Evolutionary conservation across 2,113 vertebrate genomes (phyloP), one percentile per base, ranked within the genome.

Genomic region (Anarrhichthys ocellatus): DNA sequence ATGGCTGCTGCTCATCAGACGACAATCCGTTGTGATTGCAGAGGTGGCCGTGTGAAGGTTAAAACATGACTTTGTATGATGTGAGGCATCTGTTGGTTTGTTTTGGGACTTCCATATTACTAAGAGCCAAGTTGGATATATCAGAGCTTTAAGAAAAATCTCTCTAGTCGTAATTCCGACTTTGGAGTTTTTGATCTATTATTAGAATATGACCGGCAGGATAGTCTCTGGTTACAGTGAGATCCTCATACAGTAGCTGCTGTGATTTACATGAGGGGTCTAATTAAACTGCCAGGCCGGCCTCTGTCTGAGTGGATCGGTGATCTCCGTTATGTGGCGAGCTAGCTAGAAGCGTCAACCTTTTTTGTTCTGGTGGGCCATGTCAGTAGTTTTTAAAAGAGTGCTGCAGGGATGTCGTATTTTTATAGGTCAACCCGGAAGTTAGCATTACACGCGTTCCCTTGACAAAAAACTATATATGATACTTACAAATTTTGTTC

Each of bases 261-360:
- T 63, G 56, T n/a, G 64, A 62, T 58, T 75, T 80, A 29, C 44
- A 65, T 48, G 38, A 64, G 72, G 22, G n/a, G 40, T 50, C 68
- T 76, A 71, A 85, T 81, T 72, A n/a, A 78, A 54, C 36, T 22
- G 71, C 64, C 76, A 74, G 62, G 32, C 29, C 42, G 65, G 59
- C 22, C 48, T 78, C 42, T 62, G 42, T 20, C 10, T 58, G 63
- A 68, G 52, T 6, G 58, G 71, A 79, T 77, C 80, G 38, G 46
- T 76, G 73, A 54, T 46, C 46, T 77, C 36, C 1, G 22, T 48
- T 42, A 29, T 54, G 77, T 40, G 58, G 58, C 1, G 14, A 52
- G 36, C 56, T 44, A 46, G 44, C 18, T 40, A 64, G 36, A 76
- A 56, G 56, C 2, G 3, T 42, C 40, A 34, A 56, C 58, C 9